Conservation (phyloP, 2,888 invertebrate genomes). For the Watsonalla cultraria region DNA sequence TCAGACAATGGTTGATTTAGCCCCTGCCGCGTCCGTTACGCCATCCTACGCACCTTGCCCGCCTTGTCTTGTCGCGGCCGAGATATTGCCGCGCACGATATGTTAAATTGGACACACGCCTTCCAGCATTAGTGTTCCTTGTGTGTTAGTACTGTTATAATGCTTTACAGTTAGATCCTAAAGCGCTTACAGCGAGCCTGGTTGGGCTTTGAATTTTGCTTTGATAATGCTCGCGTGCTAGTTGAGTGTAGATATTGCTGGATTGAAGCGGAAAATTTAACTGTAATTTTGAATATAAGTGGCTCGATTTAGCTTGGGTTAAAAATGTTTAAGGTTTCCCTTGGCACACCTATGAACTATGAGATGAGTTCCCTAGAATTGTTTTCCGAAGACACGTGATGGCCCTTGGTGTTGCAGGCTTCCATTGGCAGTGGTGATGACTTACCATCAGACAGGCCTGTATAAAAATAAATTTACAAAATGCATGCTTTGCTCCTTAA, state of each 20-base stretch:
- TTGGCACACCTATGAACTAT: too few relatives aligned
- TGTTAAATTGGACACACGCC: slow-evolving; percentile 66
- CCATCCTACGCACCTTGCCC: slow-evolving; percentile 62
- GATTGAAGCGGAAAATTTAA: neutral
- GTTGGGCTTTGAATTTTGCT: neutral
- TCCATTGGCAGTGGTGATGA: too few relatives aligned
- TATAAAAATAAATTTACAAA: too few relatives aligned
- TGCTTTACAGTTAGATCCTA: slow-evolving; percentile 26
- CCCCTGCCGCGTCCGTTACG: slow-evolving; percentile 61
- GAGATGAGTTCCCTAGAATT: too few relatives aligned
- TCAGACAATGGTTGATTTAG: slow-evolving; percentile 72
- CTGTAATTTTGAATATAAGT: neutral
- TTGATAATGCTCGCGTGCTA: neutral
- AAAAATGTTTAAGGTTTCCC: too few relatives aligned
- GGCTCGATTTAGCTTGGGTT: too few relatives aligned
- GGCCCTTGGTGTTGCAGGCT: too few relatives aligned
- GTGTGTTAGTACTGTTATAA: slow-evolving; percentile 55
- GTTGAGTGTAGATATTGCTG: neutral
- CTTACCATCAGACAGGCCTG: too few relatives aligned
- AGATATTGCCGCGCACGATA: slow-evolving; percentile 49
- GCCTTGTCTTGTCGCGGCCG: slow-evolving; percentile 32
- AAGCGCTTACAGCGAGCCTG: slow-evolving; percentile 6
- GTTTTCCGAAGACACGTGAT: too few relatives aligned
- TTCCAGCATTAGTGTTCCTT: slow-evolving; percentile 51
- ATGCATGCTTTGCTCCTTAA: too few relatives aligned